Evolutionary conservation across 2,113 vertebrate species (phyloP).

Genomic region (Felis chaus): DNA sequence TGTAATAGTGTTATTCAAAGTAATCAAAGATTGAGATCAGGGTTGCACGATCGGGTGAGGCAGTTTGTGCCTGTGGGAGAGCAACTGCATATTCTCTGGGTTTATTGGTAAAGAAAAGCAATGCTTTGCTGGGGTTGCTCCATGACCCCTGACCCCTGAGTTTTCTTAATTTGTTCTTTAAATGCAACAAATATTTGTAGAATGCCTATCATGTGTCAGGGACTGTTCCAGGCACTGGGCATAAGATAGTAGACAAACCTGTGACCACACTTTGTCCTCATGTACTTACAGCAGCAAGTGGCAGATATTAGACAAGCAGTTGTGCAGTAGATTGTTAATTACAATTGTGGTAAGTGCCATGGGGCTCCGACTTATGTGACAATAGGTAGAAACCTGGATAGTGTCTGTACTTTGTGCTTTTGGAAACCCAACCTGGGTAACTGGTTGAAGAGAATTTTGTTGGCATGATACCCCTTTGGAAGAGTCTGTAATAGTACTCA

Average conservation of each 20-base stretch:
- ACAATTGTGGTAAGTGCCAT: background rate
- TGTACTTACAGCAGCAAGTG: background rate
- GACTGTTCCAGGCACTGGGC: background rate
- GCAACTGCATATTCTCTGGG: background rate
- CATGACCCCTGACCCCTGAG: background rate
- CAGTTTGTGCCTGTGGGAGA: background rate
- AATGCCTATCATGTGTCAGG: background rate
- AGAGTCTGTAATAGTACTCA: background rate
- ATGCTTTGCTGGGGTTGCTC: background rate
- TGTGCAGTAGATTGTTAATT: background rate
- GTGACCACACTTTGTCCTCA: background rate
- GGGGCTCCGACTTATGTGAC: background rate
- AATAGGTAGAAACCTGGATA: background rate
- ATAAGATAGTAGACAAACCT: background rate
- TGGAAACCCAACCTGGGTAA: background rate
- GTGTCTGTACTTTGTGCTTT: background rate
- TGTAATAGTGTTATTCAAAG: background rate
- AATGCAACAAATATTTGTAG: background rate
- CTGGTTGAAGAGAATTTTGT: background rate
- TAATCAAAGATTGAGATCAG: background rate
- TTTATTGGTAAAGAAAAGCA: background rate
- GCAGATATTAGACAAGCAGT: background rate
- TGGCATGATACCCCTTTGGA: background rate
- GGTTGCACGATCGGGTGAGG: rapidly evolving
- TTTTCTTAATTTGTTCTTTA: background rate